phyloP scores from a whole-genome alignment of 2,113 vertebrate species.

The Gyps fulvus region DNA sequence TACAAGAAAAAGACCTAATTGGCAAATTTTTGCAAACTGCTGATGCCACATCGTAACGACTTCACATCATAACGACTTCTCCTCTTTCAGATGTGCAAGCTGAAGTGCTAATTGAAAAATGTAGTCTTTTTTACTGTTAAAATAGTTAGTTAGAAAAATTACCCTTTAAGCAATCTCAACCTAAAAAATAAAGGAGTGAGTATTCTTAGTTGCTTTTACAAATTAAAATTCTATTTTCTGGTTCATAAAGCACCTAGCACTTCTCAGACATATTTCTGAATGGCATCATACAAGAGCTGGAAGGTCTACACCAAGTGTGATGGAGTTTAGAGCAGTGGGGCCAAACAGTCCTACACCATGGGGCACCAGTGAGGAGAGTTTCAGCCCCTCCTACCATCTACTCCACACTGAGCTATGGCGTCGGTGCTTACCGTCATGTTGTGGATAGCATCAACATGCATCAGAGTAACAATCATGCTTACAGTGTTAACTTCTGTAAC shows the following conservation, averaged over 20 bases:
- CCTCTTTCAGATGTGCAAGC: not conserved
- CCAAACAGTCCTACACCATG: not conserved
- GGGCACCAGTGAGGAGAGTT: not conserved
- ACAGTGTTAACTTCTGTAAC: not conserved
- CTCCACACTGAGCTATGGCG: not conserved
- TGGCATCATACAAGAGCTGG: too few relatives aligned
- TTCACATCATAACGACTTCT: not conserved
- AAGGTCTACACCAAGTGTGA: not conserved
- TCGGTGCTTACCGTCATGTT: fast-evolving
- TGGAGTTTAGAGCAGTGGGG: not conserved
- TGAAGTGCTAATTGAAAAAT: not conserved
- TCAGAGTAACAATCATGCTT: fast-evolving
- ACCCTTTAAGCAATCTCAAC: not conserved
- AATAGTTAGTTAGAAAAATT: not conserved
- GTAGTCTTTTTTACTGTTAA: not conserved
- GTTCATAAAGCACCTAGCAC: not conserved
- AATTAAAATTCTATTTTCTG: not conserved
- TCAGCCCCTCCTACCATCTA: not conserved
- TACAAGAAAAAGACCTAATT: not conserved
- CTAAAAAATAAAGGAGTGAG: not conserved
- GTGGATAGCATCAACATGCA: not conserved
- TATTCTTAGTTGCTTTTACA: not conserved
- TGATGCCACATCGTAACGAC: not conserved
- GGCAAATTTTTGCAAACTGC: not conserved
- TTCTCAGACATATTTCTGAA: not conserved